Evolutionary conservation across 2,113 vertebrate species (phyloP).

Genomic region (Piaya cayana): DNA sequence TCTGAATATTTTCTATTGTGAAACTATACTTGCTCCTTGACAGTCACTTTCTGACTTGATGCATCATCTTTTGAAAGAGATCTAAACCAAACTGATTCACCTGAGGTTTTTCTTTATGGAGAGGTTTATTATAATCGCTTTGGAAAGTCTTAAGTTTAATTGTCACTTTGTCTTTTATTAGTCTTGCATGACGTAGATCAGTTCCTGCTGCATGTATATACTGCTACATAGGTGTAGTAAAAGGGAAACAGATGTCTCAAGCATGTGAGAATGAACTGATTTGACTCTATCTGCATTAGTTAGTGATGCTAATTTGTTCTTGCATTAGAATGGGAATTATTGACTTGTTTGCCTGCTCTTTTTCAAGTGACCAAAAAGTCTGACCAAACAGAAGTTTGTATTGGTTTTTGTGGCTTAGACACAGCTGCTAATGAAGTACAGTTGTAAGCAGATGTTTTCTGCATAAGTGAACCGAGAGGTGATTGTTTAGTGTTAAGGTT

Average conservation of each 20-base stretch:
- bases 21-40: background rate
- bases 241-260: background rate
- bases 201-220: background rate
- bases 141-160: background rate
- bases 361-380: background rate
- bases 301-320: background rate
- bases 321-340: background rate
- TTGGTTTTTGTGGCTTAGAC: background rate
- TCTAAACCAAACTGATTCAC: background rate
- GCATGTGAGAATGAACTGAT: background rate
- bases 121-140: background rate
- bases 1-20: background rate
- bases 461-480: background rate
- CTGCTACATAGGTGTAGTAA: background rate
- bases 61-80: background rate
- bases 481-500: background rate
- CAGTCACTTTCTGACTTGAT: background rate
- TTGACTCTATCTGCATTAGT: background rate
- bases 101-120: background rate
- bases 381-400: background rate
- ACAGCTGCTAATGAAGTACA: background rate
- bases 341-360: background rate
- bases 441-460: background rate
- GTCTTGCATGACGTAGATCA: background rate
- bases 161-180: background rate